Conservation (phyloP, 2,113 vertebrate species). For the Pteruthius melanotis region DNA sequence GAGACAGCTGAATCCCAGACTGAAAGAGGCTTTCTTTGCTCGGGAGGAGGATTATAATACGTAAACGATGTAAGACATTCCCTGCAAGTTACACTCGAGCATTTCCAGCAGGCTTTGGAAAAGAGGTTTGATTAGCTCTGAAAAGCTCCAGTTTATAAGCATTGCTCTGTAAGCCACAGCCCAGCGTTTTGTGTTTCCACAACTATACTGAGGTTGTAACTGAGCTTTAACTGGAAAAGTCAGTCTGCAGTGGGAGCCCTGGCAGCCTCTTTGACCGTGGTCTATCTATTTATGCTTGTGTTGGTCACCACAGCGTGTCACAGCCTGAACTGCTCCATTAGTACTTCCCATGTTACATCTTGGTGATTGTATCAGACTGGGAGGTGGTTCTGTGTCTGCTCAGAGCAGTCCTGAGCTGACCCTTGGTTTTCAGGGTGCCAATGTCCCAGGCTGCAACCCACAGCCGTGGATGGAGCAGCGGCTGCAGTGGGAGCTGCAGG, state of each 20-base stretch:
- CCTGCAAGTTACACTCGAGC: conserved; percentile 15
- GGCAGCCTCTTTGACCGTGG: background rate
- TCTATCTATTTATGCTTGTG: background rate
- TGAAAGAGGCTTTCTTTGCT: conserved; percentile 69
- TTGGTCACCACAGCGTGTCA: background rate
- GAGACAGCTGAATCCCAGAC: conserved; percentile 60
- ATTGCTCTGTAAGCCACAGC: background rate
- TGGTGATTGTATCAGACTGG: background rate
- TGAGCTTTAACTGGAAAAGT: background rate
- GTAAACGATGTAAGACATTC: conserved; percentile 50
- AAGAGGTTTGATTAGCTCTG: conserved; percentile 13
- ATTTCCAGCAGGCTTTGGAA: conserved; percentile 37
- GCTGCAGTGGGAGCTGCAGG: background rate
- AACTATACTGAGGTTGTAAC: background rate
- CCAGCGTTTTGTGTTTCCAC: background rate
- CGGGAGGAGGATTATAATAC: conserved; percentile 52
- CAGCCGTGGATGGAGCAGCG: background rate
- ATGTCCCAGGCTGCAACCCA: accelerated
- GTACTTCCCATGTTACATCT: background rate
- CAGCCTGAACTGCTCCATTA: background rate
- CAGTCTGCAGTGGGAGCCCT: background rate
- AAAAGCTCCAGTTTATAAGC: background rate
- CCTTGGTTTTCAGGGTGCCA: background rate
- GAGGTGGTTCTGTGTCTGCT: background rate
- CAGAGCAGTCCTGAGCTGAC: background rate